Percentiles rank a stretch among this genome's conserved stretches.
Conservation (phyloP, 2,888 invertebrate species). For the Trachelus stipa region DNA sequence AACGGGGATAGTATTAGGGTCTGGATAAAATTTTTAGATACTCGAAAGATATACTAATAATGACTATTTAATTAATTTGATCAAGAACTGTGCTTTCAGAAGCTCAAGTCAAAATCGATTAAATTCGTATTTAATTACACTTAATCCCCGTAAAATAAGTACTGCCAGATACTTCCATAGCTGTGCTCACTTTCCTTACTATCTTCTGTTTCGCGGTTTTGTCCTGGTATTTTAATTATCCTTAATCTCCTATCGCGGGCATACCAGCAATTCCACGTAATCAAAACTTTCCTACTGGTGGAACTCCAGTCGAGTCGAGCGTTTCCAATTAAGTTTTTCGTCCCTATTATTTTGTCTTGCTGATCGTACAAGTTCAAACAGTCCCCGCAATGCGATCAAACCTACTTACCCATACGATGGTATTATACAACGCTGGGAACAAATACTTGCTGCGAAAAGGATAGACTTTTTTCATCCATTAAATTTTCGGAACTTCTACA, state of each 20-base stretch:
- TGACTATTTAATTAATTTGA: neutral
- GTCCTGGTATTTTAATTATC: slow-evolving; percentile 40
- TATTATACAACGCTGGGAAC: neutral
- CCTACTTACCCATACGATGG: neutral
- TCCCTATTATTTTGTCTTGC: neutral
- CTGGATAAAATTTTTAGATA: neutral
- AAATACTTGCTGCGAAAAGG: neutral
- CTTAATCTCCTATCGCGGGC: slow-evolving; percentile 27
- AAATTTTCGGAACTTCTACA: neutral
- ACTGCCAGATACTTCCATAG: neutral
- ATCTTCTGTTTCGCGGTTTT: slow-evolving; percentile 20
- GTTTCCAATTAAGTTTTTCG: neutral
- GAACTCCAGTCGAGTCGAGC: neutral
- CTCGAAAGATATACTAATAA: neutral
- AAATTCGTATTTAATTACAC: neutral
- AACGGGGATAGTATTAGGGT: neutral
- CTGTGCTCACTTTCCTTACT: slow-evolving; percentile 13
- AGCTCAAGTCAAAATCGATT: neutral
- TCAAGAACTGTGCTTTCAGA: neutral
- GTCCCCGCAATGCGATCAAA: neutral
- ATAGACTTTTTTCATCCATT: neutral
- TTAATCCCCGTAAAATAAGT: neutral
- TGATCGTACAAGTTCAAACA: neutral
- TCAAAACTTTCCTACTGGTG: slow-evolving; percentile 22
- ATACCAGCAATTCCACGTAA: slow-evolving; percentile 12